Evolutionary conservation across 2,113 vertebrate species (phyloP).

Genomic region (Aix galericulata): DNA sequence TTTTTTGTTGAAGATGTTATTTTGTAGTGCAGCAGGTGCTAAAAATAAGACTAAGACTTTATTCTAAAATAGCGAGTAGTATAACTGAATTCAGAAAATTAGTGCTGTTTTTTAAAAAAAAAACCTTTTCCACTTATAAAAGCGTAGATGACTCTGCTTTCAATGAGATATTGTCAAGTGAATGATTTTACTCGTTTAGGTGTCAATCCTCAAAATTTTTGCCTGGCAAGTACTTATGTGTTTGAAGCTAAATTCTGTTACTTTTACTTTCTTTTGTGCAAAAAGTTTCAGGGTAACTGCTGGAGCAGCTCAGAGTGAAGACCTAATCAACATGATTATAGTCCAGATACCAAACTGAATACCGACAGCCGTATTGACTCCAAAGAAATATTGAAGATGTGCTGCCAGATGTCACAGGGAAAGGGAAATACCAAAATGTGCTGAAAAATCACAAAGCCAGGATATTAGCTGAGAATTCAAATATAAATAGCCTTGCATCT

Average conservation of each 20-base stretch:
- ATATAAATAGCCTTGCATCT: neutral
- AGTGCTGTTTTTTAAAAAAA: neutral
- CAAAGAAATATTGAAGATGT: neutral
- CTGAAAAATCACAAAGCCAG: neutral
- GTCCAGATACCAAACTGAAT: neutral
- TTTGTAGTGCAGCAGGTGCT: neutral
- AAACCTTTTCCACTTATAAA: conserved; percentile 31
- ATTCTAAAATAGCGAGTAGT: neutral
- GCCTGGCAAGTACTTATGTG: neutral
- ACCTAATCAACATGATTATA: neutral
- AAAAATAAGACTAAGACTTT: neutral
- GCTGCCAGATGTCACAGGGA: neutral
- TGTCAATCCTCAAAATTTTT: neutral
- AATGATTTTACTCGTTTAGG: neutral
- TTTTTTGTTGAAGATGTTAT: neutral
- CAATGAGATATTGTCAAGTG: neutral
- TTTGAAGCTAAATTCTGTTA: conserved; percentile 1
- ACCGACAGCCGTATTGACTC: neutral
- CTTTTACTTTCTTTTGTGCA: neutral
- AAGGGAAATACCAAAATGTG: neutral
- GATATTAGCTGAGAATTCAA: neutral
- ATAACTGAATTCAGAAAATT: conserved; percentile 1
- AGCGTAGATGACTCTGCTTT: neutral
- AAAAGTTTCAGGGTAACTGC: neutral
- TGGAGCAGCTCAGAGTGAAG: neutral